Base-by-base conservation (phyloP, 2,888 invertebrate species). In the Hypena proboscidalis region DNA sequence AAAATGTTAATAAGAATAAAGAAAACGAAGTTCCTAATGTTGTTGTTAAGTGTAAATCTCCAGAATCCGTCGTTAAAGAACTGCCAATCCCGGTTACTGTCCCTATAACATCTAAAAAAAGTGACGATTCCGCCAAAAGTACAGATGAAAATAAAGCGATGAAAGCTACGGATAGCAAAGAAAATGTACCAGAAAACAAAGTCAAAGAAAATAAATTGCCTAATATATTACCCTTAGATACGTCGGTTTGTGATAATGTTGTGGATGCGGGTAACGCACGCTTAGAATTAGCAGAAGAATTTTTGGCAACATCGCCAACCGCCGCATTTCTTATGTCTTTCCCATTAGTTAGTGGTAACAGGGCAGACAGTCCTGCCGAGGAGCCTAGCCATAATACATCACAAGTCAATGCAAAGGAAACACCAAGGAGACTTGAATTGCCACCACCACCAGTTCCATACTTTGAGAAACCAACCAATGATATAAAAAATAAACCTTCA, bases 271-370 rank as follows among this genome's bases (percentile, higher is more conserved):
- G 93, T 9, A 92, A 93, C 59, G 92, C 92, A 31, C 85, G 92
- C 15, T 85, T 93, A 56, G 93, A 93, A 70, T 79, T 93, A 56
- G 93, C 90, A 1, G 90, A 90, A 70, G 90, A 90, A 48, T 86
- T 90, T 65, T 63, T 90, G 55, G 91, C 91, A 37, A 89, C 91
- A 34, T 95, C 95, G 1, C 95, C 95, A 3, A 95, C 95, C 1
- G 95, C 95, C 7, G 95, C 95, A 1, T 95, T 95, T 72, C 83
- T 95, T 6, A 92, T 95, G 85, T 94, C 95, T 1, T 95, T 95
- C 68, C 95, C 95, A 0, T 78, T 95, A 31, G 95, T 95, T 0
- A 95, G 90, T 65, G 91, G 91, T 1, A 90, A 90, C 48, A 80
- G 91, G 58, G 91, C 90, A 17, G 91, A 91, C 29, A 91, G 91